Base-by-base conservation (phyloP, 2,797 vertebrate species). In the Gymnoscopelus braueri region DNA sequence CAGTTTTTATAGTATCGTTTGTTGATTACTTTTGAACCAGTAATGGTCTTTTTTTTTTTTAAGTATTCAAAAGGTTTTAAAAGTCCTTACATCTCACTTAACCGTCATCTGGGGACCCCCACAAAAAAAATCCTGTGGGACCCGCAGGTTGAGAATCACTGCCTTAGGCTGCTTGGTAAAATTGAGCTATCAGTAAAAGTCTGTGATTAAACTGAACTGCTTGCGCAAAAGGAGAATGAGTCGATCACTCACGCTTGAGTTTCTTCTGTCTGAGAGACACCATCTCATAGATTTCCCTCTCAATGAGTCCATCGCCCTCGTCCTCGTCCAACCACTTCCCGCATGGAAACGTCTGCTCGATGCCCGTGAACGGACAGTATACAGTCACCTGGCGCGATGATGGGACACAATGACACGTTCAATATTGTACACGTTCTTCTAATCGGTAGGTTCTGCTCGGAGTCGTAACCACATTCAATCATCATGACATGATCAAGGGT, bases 261-360 rank as follows among this genome's bases (percentile, higher is more conserved):
- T 95, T 95, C 83, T 92, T 96, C 86, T 97, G 95, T 58, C 97
- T 93, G 12, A 98, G 91, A 1, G 98, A 99, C 6, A 99, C 93
- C 98, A 98, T 98, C 91, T 99, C 98, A 0, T 97, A 97, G 52
- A 99, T 94, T 68, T 99, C 98, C 79, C 97, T 83, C 78, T 99
- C 97, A 2, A 99, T 96, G 65, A 99, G 89, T 0, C 97, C 96
- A 0, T 99, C 98, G 0, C 89, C 96, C 78, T 97, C 96, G 23
- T 99, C 97, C 83, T 98, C 97, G 69, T 99, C 98, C 81, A 99
- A 82, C 98, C 98, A 99, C 82, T 91, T 96, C 35, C 94, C 93
- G 14, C 98, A 99, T 0, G 94, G 97, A 67, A 99, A 99, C 0
- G 97, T 98, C 88, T 99, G 98, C 80, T 99, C 97, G 6, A 96